Conservation (phyloP, 2,797 vertebrate genomes). For the Notolabrus celidotus region DNA sequence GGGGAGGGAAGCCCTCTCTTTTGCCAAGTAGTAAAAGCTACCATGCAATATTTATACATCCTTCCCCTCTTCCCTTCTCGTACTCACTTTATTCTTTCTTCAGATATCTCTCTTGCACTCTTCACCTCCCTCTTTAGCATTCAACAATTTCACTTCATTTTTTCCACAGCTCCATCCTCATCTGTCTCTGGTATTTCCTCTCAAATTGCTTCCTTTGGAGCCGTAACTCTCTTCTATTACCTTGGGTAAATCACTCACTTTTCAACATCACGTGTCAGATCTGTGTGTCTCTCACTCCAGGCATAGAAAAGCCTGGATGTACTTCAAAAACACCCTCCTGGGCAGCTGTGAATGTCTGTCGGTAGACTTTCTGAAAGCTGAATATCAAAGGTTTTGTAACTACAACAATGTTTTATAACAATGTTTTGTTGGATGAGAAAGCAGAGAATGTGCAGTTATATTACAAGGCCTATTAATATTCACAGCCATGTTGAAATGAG, state of each 20-base stretch:
- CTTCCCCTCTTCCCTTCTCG: slow-evolving; percentile 18
- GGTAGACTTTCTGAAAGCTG: too few species aligned
- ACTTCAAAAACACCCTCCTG: not conserved
- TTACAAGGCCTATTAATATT: too few species aligned
- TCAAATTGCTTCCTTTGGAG: not conserved
- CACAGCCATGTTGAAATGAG: too few species aligned
- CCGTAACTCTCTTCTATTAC: slow-evolving; percentile 1
- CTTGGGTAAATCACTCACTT: not conserved
- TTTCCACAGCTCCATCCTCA: slow-evolving; percentile 11
- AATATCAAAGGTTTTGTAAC: too few species aligned
- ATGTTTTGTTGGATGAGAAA: too few species aligned
- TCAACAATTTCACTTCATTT: slow-evolving; percentile 1
- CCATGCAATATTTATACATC: slow-evolving; percentile 71
- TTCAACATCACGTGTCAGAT: not conserved
- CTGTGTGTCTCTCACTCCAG: not conserved
- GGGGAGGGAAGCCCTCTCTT: slow-evolving; percentile 61
- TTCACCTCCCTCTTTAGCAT: not conserved
- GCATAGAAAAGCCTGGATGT: not conserved
- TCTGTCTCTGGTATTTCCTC: slow-evolving; percentile 15
- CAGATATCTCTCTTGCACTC: slow-evolving; percentile 2
- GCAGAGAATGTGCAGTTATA: too few species aligned
- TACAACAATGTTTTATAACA: too few species aligned
- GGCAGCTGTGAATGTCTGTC: not conserved
- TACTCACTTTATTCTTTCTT: slow-evolving; percentile 7
- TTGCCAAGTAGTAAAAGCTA: slow-evolving; percentile 71